A percentile compares a stretch with the other conserved stretches of the same genome.
Conservation (phyloP, 1,140 invertebrate species). For the Camponotus pennsylvanicus region DNA sequence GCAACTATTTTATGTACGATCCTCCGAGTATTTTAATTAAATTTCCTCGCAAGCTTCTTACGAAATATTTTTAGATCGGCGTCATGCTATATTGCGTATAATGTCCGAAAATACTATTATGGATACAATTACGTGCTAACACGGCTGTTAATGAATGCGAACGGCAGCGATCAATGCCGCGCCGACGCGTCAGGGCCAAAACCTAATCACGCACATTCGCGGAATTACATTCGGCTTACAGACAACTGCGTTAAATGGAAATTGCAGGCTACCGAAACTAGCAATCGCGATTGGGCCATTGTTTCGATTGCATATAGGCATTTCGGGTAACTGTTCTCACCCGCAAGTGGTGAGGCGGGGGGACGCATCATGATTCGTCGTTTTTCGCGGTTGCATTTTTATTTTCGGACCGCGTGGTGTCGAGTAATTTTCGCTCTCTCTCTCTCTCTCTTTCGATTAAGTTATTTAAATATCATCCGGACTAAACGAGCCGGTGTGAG, state of each 20-base stretch:
- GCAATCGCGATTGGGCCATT: slow-evolving; percentile 80
- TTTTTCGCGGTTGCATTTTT: slow-evolving; percentile 54
- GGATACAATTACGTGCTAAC: slow-evolving; percentile 53
- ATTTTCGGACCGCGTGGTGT: slow-evolving; percentile 51
- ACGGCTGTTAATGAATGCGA: slow-evolving; percentile 68
- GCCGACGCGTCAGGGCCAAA: slow-evolving; percentile 71
- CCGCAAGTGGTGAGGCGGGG: slow-evolving; percentile 22
- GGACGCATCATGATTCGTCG: slow-evolving; percentile 68
- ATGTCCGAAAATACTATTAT: slow-evolving; percentile 35
- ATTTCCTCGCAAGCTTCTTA: not conserved
- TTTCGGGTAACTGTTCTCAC: slow-evolving; percentile 72
- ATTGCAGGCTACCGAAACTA: slow-evolving; percentile 74
- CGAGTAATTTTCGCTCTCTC: slow-evolving; percentile 65
- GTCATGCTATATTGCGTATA: not conserved
- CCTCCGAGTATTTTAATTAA: not conserved
- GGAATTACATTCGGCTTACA: slow-evolving; percentile 81
- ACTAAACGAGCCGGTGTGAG: slow-evolving; percentile 43
- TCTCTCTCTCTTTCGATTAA: slow-evolving; percentile 57
- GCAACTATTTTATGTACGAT: not conserved
- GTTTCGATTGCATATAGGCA: slow-evolving; percentile 78
- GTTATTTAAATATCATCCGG: slow-evolving; percentile 68
- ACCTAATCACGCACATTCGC: slow-evolving; percentile 77
- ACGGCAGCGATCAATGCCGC: slow-evolving; percentile 58
- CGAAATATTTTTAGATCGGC: not conserved
- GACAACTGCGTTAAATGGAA: slow-evolving; percentile 82